phyloP scores from a whole-genome alignment of 2,888 invertebrate genomes.

The Mimas tiliae region DNA sequence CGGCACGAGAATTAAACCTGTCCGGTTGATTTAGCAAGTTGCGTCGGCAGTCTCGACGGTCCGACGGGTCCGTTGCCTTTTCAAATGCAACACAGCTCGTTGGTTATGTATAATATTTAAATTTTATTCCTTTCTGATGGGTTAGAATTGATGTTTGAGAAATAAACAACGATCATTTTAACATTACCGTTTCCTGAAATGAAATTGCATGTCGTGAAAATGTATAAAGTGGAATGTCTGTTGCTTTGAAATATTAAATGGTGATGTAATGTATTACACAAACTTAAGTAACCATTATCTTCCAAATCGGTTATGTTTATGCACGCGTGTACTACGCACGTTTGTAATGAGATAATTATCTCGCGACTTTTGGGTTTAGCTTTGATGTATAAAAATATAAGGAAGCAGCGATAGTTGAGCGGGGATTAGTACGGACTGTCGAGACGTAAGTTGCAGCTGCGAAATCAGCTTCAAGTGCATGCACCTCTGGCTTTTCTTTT shows the following conservation, averaged over 20 bases:
- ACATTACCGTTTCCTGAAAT: background rate
- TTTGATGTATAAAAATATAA: constrained; percentile 16
- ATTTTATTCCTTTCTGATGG: constrained; percentile 2
- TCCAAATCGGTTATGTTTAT: background rate
- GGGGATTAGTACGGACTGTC: too few species aligned
- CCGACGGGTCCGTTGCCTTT: background rate
- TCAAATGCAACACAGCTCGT: constrained; percentile 14
- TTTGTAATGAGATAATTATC: constrained; percentile 15
- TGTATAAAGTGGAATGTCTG: background rate
- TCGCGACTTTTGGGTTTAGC: constrained; percentile 4
- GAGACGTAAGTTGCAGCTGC: too few species aligned
- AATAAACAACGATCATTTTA: background rate
- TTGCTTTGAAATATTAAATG: background rate
- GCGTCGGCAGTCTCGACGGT: background rate
- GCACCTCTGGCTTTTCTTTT: too few species aligned
- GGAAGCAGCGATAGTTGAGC: too few species aligned
- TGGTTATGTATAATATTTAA: constrained; percentile 6
- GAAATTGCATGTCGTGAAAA: background rate
- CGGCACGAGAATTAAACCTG: constrained; percentile 11
- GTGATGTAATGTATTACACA: background rate
- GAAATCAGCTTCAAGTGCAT: too few species aligned
- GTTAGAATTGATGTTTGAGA: background rate
- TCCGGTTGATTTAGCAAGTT: constrained; percentile 22
- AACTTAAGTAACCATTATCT: constrained; percentile 17
- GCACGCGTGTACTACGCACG: constrained; percentile 2